Conservation (phyloP, 2,888 invertebrate species). For the Morpho achilles region DNA sequence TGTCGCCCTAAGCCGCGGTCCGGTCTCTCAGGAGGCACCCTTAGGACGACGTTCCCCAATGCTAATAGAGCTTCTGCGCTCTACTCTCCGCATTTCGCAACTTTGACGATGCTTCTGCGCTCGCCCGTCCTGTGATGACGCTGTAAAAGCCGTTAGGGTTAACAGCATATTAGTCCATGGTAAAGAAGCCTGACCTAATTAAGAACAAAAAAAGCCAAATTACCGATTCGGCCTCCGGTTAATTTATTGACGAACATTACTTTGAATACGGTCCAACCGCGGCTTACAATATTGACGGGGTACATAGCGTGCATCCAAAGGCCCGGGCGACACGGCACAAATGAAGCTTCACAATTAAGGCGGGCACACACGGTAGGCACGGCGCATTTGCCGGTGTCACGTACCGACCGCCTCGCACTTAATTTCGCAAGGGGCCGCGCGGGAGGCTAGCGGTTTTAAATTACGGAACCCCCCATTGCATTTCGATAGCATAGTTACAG, state of each 20-base stretch:
- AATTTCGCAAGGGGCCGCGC: conserved; percentile 57
- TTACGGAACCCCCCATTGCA: conserved; percentile 56
- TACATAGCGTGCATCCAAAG: conserved; percentile 17
- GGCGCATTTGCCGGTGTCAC: conserved; percentile 75
- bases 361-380: conserved; percentile 62
- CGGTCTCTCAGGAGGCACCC: too few species aligned
- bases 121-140: too few species aligned
- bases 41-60: too few species aligned
- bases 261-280: conserved; percentile 10
- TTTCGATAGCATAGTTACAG: conserved; percentile 41
- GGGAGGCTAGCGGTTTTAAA: conserved; percentile 66
- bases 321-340: conserved; percentile 44
- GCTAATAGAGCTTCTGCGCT: too few species aligned
- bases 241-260: conserved; percentile 6
- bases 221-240: too few species aligned
- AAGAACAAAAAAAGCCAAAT: too few species aligned
- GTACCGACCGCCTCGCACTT: conserved; percentile 69
- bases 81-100: too few species aligned
- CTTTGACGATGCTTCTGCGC: too few species aligned
- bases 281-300: conserved; percentile 18
- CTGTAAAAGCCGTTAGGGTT: too few species aligned
- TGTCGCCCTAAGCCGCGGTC: too few species aligned
- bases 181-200: too few species aligned
- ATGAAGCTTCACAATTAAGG: conserved; percentile 71
- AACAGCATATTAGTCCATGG: too few species aligned